Conservation (phyloP, 2,888 invertebrate genomes). For the Anaspis maculata region DNA sequence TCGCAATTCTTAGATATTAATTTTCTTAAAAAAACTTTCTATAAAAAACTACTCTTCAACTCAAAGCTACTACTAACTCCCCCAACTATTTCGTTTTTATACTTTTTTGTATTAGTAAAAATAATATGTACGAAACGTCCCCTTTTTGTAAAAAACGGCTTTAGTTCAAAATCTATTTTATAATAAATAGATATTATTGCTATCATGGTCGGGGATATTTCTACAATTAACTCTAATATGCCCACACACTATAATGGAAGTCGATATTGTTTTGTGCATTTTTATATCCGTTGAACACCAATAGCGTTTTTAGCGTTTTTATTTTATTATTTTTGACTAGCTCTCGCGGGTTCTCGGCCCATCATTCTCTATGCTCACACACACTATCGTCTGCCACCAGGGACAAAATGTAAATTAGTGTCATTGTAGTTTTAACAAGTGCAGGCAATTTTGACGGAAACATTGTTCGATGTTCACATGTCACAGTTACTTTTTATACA, state of each 20-base stretch:
- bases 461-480: background rate
- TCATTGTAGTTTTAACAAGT: slow-evolving; percentile 21
- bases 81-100: slow-evolving; percentile 5
- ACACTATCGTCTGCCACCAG: too few relatives aligned
- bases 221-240: slow-evolving; percentile 19
- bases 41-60: too few relatives aligned
- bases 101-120: slow-evolving; percentile 1
- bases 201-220: slow-evolving; percentile 36
- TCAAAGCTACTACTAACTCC: slow-evolving; percentile 2
- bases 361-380: too few relatives aligned
- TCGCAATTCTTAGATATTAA: too few relatives aligned
- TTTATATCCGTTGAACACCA: slow-evolving; percentile 35
- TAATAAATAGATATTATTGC: slow-evolving; percentile 35
- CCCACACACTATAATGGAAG: slow-evolving; percentile 34
- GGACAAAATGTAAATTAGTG: background rate
- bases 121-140: slow-evolving; percentile 19
- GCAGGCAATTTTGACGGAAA: slow-evolving; percentile 9
- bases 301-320: slow-evolving; percentile 20
- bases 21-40: too few relatives aligned
- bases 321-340: slow-evolving; percentile 5
- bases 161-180: slow-evolving; percentile 22
- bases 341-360: slow-evolving; percentile 1
- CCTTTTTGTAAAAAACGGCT: slow-evolving; percentile 19
- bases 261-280: slow-evolving; percentile 31
- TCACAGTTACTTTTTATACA: too few relatives aligned